Percentiles rank a stretch among this genome's conserved stretches.
Evolutionary conservation across 1,140 invertebrate species (phyloP).

Genomic region (Macrostomum lignano): DNA sequence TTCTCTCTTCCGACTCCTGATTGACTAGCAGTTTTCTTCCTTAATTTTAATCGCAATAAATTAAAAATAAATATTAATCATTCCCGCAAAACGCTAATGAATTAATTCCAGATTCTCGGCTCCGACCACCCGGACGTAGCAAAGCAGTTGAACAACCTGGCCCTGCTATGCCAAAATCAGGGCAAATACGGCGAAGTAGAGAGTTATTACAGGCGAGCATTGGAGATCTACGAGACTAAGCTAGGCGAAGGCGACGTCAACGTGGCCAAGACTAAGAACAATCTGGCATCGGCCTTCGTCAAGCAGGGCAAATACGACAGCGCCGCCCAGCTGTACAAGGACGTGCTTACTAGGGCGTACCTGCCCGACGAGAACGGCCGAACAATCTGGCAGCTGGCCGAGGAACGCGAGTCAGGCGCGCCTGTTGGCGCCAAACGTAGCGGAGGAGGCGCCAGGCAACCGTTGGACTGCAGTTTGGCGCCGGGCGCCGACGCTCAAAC

Average conservation of each 20-base stretch:
- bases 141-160: conserved; percentile 94
- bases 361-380: conserved; percentile 37
- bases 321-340: conserved; percentile 88
- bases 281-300: conserved; percentile 82
- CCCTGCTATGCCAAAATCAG: conserved; percentile 86
- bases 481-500: too few species aligned
- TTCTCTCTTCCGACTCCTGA: too few species aligned
- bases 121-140: conserved; percentile 95
- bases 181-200: conserved; percentile 34
- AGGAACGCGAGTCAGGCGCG: conserved; percentile 5
- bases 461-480: too few species aligned
- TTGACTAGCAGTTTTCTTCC: too few species aligned
- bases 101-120: conserved; percentile 39
- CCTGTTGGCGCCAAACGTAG: too few species aligned
- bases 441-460: too few species aligned
- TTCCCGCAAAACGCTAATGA: conserved; percentile 6
- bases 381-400: conserved; percentile 4
- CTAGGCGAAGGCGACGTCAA: conserved; percentile 89
- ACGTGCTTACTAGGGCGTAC: conserved; percentile 75
- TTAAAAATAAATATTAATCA: too few species aligned
- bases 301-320: conserved; percentile 97
- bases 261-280: conserved; percentile 97
- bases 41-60: too few species aligned
- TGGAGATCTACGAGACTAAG: conserved; percentile 90
- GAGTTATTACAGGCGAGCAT: conserved; percentile 77